Evolutionary conservation across 2,888 invertebrate species (phyloP).

Genomic region (Heliconius erato): DNA sequence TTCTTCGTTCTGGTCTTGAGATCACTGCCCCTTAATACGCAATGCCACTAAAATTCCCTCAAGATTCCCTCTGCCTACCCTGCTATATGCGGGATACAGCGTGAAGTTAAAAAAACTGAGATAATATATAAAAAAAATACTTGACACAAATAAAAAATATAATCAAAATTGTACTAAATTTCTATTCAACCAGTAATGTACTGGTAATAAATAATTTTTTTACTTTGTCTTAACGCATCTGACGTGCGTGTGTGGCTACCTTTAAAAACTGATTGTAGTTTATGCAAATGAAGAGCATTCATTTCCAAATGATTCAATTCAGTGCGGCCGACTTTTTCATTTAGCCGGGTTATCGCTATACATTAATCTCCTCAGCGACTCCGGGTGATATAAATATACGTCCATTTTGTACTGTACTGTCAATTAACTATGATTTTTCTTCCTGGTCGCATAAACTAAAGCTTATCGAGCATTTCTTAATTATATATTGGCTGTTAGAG

Average conservation of each 20-base stretch:
- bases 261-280: conserved; percentile 76
- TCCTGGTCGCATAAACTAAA: neutral
- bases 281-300: conserved; percentile 78
- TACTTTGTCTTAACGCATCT: neutral
- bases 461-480: conserved; percentile 6
- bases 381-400: conserved; percentile 47
- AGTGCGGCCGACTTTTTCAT: conserved; percentile 70
- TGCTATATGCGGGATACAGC: too few species aligned
- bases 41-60: too few species aligned
- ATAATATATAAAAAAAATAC: too few species aligned
- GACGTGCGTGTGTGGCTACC: conserved; percentile 56
- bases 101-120: too few species aligned
- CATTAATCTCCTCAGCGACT: conserved; percentile 67
- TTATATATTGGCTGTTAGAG: conserved; percentile 14
- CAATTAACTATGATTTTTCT: conserved; percentile 23
- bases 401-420: conserved; percentile 42
- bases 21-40: too few species aligned
- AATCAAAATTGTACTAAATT: too few species aligned
- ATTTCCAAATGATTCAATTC: conserved; percentile 81
- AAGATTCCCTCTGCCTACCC: too few species aligned
- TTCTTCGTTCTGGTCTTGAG: too few species aligned
- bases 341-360: conserved; percentile 68
- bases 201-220: too few species aligned
- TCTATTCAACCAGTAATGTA: too few species aligned
- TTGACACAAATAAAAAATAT: too few species aligned